Conservation (phyloP, 2,888 invertebrate genomes). For the Lasioglossum marginatum region DNA sequence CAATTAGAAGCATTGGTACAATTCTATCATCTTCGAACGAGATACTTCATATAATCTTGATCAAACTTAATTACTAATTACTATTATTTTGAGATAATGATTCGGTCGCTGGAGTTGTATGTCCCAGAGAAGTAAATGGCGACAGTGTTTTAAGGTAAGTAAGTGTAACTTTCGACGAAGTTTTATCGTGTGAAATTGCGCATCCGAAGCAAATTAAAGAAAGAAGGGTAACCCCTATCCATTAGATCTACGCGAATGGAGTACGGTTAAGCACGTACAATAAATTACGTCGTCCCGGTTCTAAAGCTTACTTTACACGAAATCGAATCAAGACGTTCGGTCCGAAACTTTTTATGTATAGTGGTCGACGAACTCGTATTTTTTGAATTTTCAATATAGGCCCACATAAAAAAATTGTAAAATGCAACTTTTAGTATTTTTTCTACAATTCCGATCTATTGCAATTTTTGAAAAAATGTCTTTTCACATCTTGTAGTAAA, state of each 20-base stretch:
- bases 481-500: no score
- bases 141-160: constrained; percentile 1
- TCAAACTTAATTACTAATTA: no score
- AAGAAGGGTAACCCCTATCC: constrained; percentile 56
- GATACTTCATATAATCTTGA: no score
- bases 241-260: constrained; percentile 53
- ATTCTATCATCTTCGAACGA: no score
- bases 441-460: no score
- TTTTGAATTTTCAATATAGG: no score
- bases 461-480: no score
- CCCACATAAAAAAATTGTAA: no score
- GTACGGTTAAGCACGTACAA: constrained; percentile 61
- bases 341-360: constrained; percentile 44
- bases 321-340: constrained; percentile 46
- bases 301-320: constrained; percentile 53
- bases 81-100: neutral
- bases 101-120: neutral
- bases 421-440: no score
- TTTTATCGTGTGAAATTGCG: constrained; percentile 78
- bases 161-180: constrained; percentile 46
- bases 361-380: constrained; percentile 31
- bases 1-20: no score
- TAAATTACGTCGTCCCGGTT: constrained; percentile 62
- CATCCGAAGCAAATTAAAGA: constrained; percentile 71
- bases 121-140: constrained; percentile 1